Evolutionary conservation across 2,113 vertebrate genomes (phyloP), one percentile per base, ranked within the genome.

Genomic region (Peromyscus californicus): DNA sequence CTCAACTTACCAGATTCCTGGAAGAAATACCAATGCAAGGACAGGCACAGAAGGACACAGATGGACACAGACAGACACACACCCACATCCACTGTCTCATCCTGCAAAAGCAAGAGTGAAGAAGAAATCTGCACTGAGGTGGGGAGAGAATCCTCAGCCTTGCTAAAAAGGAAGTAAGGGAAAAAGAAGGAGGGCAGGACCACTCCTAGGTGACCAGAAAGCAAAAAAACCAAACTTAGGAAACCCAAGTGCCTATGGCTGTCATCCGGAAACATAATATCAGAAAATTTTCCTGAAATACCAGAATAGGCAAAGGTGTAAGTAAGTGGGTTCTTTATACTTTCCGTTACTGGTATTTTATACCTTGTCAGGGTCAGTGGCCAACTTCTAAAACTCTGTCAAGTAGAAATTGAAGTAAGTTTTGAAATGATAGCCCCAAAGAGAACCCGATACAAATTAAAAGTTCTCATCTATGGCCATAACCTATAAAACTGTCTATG

Each of bases 331-430:
- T 42, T 75, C 87, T 63, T 65, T 21, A 24, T 7, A 48, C 29
- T 89, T 88, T 45, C 48, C 21, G 57, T 72, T 92, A 84, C 31
- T 72, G 36, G 15, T 61, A 51, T 57, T 93, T 94, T 89, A 80
- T 17, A 94, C 36, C 67, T 39, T 85, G 75, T 57, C 89, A 70
- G 19, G 33, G 3, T 7, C 80, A 78, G 22, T 74, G 9, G 39
- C 59, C n/a, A 86, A 85, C 12, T 29, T 95, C 36, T 75, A 96
- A 57, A 85, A 92, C 39, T 93, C 33, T 94, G 83, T 45, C 13
- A 42, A 78, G 31, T 19, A 54, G 22, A 89, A 76, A 88, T 0
- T 22, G 48, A 95, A 76, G 86, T 75, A 67, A 85, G 36, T 87
- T 70, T 67, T 74, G 65, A 45, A 97, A 74, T 86, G 31, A 78